These are phyloP conservation scores for Euplexia lucipara DNA, from an alignment of 2,888 invertebrate genomes.

Conservation along the genomic window DNA sequence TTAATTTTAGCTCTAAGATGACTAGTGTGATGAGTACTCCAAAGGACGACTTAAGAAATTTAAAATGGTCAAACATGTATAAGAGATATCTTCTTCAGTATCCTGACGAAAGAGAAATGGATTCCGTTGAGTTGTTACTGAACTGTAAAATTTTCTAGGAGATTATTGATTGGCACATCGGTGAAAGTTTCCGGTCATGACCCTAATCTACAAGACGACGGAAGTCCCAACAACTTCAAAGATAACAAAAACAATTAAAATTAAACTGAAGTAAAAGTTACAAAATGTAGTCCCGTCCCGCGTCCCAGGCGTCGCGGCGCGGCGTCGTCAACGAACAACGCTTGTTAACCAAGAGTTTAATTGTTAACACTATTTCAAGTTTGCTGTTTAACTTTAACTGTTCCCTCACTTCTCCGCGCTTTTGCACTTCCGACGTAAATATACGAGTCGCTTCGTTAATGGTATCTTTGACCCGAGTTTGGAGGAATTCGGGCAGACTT, in stretches of 20 bases:
- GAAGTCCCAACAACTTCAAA: background rate
- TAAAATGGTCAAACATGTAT: too few species aligned
- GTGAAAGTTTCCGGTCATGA: background rate
- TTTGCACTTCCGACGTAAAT: slow-evolving; percentile 48
- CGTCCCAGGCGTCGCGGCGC: slow-evolving; percentile 5
- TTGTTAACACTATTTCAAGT: slow-evolving; percentile 68
- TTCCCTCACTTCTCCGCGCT: slow-evolving; percentile 42
- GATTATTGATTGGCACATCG: background rate
- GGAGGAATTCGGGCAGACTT: background rate
- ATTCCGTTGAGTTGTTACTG: too few species aligned
- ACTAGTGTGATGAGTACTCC: too few species aligned
- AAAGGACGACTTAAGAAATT: too few species aligned
- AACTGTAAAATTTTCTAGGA: background rate
- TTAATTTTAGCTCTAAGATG: too few species aligned
- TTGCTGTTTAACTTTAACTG: slow-evolving; percentile 60
- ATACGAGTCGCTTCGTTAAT: slow-evolving; percentile 41
- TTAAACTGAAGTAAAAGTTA: slow-evolving; percentile 33
- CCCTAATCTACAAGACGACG: background rate
- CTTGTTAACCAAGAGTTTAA: slow-evolving; percentile 62
- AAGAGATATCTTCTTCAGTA: too few species aligned
- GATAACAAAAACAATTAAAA: slow-evolving; percentile 44
- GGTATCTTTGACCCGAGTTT: slow-evolving; percentile 23
- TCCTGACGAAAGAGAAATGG: too few species aligned
- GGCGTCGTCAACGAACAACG: slow-evolving; percentile 31
- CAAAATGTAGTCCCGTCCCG: slow-evolving; percentile 6